These are phyloP conservation scores for Myrmecobius fasciatus DNA, from an alignment of 2,113 vertebrate species.

Conservation along the genomic window DNA sequence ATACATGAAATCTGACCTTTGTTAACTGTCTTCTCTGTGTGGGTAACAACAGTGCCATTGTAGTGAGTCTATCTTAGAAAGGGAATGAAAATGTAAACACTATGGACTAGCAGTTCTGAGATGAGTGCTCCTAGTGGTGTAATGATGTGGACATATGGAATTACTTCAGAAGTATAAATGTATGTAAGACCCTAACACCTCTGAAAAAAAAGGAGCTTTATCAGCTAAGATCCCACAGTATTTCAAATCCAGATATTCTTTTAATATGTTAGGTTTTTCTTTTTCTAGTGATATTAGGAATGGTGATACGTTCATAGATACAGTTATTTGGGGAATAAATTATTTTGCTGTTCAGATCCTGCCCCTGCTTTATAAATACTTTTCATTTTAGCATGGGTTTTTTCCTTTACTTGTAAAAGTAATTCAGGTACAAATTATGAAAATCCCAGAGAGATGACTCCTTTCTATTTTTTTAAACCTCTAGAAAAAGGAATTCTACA, in stretches of 20 bases:
- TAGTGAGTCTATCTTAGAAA: not conserved
- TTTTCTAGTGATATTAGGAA: not conserved
- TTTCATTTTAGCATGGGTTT: not conserved
- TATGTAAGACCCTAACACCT: not conserved
- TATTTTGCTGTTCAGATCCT: not conserved
- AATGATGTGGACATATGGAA: not conserved
- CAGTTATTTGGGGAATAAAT: not conserved
- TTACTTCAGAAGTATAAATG: not conserved
- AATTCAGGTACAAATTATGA: not conserved
- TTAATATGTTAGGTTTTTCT: not conserved
- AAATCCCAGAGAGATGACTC: not conserved
- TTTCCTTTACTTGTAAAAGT: not conserved
- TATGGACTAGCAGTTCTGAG: not conserved
- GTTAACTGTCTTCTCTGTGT: not conserved
- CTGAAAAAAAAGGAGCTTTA: not conserved
- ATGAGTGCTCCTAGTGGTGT: not conserved
- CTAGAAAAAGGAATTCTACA: not conserved
- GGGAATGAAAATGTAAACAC: not conserved
- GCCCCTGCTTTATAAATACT: not conserved
- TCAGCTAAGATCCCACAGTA: not conserved
- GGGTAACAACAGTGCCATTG: not conserved
- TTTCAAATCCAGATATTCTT: not conserved
- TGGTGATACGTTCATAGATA: not conserved
- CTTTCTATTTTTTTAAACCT: not conserved
- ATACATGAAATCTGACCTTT: not conserved